Conservation (phyloP, 2,888 invertebrate genomes). For the Xestoiulus laeticollis region DNA sequence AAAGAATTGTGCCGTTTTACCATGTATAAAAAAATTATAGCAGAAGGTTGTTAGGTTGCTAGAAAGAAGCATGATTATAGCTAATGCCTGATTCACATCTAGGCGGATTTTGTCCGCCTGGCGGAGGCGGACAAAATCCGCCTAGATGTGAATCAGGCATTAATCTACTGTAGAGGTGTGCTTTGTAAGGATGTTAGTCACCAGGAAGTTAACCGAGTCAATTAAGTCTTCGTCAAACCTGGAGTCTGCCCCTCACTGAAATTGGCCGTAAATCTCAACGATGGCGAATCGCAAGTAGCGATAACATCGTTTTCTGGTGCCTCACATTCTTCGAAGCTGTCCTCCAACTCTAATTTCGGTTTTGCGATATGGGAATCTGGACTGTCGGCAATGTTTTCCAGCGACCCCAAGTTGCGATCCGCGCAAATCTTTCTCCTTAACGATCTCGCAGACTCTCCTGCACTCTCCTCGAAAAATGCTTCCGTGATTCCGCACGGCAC, state of each 20-base stretch:
- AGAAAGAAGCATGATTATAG: not conserved
- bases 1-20: not conserved
- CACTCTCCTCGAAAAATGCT: conserved; percentile 46
- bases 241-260: not conserved
- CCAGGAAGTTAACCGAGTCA: not conserved
- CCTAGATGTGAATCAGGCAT: no score
- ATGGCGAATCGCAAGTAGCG: not conserved
- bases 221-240: conserved; percentile 16
- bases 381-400: not conserved
- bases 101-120: no score
- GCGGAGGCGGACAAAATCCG: no score
- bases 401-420: not conserved
- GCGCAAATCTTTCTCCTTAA: conserved; percentile 4
- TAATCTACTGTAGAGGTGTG: not conserved
- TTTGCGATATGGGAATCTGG: not conserved
- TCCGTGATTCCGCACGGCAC: conserved; percentile 30
- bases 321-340: not conserved
- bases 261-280: not conserved
- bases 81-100: no score
- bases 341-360: not conserved
- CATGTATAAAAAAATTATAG: not conserved
- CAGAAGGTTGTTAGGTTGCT: not conserved
- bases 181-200: not conserved
- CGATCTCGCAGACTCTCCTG: not conserved
- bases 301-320: not conserved